Evolutionary conservation across 2,888 invertebrate species (phyloP).

Genomic region (Coelogynopora nodosa): DNA sequence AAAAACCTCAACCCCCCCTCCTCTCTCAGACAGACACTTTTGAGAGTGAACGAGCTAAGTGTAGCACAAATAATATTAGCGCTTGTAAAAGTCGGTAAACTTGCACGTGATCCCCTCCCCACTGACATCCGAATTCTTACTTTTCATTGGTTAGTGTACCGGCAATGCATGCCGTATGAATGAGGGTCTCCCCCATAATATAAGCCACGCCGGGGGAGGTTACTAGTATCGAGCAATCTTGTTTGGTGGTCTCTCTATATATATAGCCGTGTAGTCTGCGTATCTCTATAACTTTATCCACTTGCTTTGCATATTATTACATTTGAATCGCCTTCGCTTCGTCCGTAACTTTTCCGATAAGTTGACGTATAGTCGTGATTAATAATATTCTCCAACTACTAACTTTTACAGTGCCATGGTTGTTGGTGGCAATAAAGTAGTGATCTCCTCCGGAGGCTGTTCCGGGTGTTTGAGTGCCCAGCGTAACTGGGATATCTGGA

Average conservation of each 20-base stretch:
- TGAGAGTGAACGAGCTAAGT: no score
- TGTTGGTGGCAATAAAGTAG: neutral
- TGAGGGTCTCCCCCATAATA: neutral
- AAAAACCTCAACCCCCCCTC: no score
- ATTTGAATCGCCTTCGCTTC: neutral
- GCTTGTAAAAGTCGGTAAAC: neutral
- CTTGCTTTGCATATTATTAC: neutral
- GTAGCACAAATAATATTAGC: no score
- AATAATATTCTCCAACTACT: neutral
- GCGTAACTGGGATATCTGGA: conserved; percentile 36
- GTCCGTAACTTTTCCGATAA: no score
- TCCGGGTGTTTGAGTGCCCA: conserved; percentile 30
- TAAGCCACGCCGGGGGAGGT: neutral
- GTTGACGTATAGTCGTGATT: no score
- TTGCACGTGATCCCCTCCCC: neutral
- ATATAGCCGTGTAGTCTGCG: neutral
- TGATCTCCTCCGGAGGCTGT: neutral
- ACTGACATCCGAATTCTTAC: neutral
- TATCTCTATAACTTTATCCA: no score
- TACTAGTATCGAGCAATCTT: no score
- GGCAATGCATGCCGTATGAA: neutral
- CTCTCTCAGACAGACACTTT: no score
- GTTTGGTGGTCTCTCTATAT: no score
- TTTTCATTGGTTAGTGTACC: neutral
- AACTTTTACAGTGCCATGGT: neutral